Conservation (phyloP, 2,113 vertebrate genomes). For the Danio rerio region GRCz12tu NC_133185.1:4489501-4490000, state of each 20-base stretch:
- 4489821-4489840: neutral
- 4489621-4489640: slow-evolving; percentile 6
- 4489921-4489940: slow-evolving; percentile 29
- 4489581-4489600: slow-evolving; percentile 2
- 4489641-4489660: slow-evolving; percentile 8
- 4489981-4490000: slow-evolving; percentile 43
- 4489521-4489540: neutral
- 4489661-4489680: neutral
- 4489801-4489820: neutral
- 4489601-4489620: neutral
- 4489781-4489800: neutral
- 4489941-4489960: slow-evolving; percentile 7
- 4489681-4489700: slow-evolving; percentile 17
- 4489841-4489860: neutral
- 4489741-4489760: slow-evolving; percentile 10
- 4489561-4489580: neutral
- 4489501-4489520: neutral
- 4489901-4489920: neutral
- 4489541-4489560: neutral
- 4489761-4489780: slow-evolving; percentile 2
- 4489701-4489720: slow-evolving; percentile 31
- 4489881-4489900: neutral
- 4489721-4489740: neutral
- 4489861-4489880: slow-evolving; percentile 7
- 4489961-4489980: slow-evolving; percentile 41